Evolutionary conservation across 1,140 invertebrate genomes (phyloP).

Genomic region (Dreissena polymorpha): DNA sequence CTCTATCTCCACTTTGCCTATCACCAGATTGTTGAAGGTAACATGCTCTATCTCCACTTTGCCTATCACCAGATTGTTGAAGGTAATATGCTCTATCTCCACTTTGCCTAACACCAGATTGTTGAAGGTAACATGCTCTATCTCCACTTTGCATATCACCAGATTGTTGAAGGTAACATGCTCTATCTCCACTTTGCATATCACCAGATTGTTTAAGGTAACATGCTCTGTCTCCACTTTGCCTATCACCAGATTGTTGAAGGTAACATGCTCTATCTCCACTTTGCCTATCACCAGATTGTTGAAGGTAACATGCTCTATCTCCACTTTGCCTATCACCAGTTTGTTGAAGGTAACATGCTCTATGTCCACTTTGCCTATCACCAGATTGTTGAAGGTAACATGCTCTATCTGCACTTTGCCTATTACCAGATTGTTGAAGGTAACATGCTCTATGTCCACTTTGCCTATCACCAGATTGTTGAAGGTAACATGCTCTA

Average conservation of each 20-base stretch:
- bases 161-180: too few relatives aligned
- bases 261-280: conserved; percentile 80
- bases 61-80: conserved; percentile 80
- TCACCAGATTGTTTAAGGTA: conserved; percentile 79
- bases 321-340: too few relatives aligned
- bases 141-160: conserved; percentile 81
- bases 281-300: conserved; percentile 80
- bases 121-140: too few relatives aligned
- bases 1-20: conserved; percentile 81
- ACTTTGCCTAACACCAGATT: conserved; percentile 80
- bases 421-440: too few relatives aligned
- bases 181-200: conserved; percentile 81
- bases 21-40: conserved; percentile 79
- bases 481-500: background rate
- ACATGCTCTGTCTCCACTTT: conserved; percentile 80
- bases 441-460: too few relatives aligned
- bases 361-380: too few relatives aligned
- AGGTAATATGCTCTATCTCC: conserved; percentile 80
- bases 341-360: too few relatives aligned
- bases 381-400: too few relatives aligned
- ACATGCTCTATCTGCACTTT: too few relatives aligned
- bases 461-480: too few relatives aligned
- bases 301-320: background rate
- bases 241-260: conserved; percentile 80
- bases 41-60: conserved; percentile 80